Conservation (phyloP, 1,140 invertebrate species). For the Magallana ariakensis region DNA sequence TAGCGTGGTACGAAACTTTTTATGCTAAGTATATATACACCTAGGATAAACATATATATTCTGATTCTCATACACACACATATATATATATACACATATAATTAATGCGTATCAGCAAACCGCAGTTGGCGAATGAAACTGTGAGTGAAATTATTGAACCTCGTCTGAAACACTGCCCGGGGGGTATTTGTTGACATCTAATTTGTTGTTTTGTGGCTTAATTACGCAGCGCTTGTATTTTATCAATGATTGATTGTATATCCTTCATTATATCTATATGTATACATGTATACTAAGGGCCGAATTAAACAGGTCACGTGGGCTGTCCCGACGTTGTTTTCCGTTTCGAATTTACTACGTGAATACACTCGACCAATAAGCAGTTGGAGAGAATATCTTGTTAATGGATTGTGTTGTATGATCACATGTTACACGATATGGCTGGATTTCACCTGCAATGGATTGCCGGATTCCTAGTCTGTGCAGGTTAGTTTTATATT, state of each 20-base stretch:
- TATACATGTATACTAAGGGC: background rate
- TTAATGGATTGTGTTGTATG: no score
- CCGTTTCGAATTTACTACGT: background rate
- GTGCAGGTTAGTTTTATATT: background rate
- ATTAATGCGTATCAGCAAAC: no score
- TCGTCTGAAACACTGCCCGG: background rate
- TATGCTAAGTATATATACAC: no score
- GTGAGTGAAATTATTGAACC: background rate
- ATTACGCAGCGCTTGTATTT: no score
- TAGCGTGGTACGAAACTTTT: no score
- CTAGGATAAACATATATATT: no score
- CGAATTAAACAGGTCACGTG: conserved; percentile 1
- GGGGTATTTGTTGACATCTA: background rate
- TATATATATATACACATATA: no score
- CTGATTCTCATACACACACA: no score
- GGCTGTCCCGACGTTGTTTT: background rate
- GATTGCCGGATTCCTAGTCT: background rate
- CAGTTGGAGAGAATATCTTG: no score
- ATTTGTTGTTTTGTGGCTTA: background rate
- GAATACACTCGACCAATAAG: background rate
- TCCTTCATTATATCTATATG: background rate
- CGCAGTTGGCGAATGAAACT: no score
- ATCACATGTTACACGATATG: background rate
- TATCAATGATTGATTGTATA: conserved; percentile 8
- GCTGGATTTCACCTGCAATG: background rate